Evolutionary conservation across 2,113 vertebrate species (phyloP).

Genomic region (Percina caprodes): DNA sequence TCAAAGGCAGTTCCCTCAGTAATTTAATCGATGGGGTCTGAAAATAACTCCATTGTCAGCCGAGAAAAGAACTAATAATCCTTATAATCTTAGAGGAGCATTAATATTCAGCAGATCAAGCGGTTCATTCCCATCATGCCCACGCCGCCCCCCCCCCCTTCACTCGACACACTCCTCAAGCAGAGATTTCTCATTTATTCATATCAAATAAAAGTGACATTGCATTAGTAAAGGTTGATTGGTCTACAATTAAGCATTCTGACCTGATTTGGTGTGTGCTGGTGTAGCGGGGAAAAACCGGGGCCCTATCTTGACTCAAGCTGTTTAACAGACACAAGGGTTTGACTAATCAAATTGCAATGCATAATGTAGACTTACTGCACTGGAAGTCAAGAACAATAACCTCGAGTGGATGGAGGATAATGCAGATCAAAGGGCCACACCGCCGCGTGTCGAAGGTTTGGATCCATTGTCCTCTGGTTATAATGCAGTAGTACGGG

Average conservation of each 20-base stretch:
- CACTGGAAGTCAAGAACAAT: constrained; percentile 44
- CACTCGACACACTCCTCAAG: constrained; percentile 76
- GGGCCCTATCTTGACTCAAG: constrained; percentile 63
- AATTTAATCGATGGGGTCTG: constrained; percentile 85
- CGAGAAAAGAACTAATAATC: constrained; percentile 85
- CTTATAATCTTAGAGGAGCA: constrained; percentile 85
- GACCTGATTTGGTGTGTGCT: constrained; percentile 82
- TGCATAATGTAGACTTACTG: constrained; percentile 47
- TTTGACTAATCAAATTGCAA: constrained; percentile 72
- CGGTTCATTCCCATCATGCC: constrained; percentile 82
- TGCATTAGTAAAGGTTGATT: constrained; percentile 86
- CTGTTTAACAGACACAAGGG: constrained; percentile 57
- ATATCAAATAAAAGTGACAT: constrained; percentile 86
- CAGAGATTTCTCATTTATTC: constrained; percentile 86
- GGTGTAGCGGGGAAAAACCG: constrained; percentile 47
- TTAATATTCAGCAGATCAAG: constrained; percentile 89
- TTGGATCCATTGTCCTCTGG: constrained; percentile 34
- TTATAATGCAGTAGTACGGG: neutral
- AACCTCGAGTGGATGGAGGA: constrained; percentile 33
- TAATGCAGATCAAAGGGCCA: constrained; percentile 30
- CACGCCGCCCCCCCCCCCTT: constrained; percentile 72
- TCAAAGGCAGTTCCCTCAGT: constrained; percentile 79
- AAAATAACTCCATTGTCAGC: constrained; percentile 86
- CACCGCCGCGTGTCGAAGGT: neutral
- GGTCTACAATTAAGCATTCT: constrained; percentile 86